Conservation (phyloP, 2,113 vertebrate genomes). For the chimpanzee (Pan troglodytes) region NHGRI_mPanTro3-v2.1_pri NC_072421.2:66907501-66908000, state of each 20-base stretch:
- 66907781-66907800: background rate
- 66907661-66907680: background rate
- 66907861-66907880: constrained; percentile 23
- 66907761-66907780: background rate
- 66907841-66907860: background rate
- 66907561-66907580: background rate
- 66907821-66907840: background rate
- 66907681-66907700: constrained; percentile 1
- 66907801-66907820: background rate
- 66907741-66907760: background rate
- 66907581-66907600: background rate
- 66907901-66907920: constrained; percentile 32
- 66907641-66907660: background rate
- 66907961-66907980: background rate
- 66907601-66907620: background rate
- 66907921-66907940: background rate
- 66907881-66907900: constrained; percentile 35
- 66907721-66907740: background rate
- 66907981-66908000: background rate
- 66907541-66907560: background rate
- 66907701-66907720: background rate
- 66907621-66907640: background rate
- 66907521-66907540: background rate
- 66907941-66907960: constrained; percentile 14
- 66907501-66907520: background rate